These are phyloP conservation scores for Callinectes sapidus DNA, from an alignment of 2,888 invertebrate species.

Conservation along the genomic window DNA sequence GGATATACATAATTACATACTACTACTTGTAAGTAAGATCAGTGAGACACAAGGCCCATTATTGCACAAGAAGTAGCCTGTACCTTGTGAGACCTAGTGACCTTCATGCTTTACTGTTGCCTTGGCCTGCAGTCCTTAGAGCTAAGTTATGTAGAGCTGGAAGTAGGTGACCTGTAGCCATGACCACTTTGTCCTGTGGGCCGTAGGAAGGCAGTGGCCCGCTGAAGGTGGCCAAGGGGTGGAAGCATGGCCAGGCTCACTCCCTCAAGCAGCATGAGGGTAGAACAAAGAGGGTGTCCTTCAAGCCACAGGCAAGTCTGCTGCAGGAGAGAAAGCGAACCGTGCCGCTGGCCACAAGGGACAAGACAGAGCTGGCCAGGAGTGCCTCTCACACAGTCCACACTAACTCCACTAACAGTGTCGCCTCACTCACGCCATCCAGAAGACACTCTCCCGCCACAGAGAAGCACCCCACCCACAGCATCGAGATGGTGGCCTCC, in stretches of 20 bases:
- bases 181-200: conserved; percentile 66
- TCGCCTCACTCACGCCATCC: conserved; percentile 9
- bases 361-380: conserved; percentile 32
- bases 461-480: conserved; percentile 7
- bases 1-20: neutral
- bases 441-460: neutral
- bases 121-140: conserved; percentile 16
- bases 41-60: conserved; percentile 55
- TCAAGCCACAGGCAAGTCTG: conserved; percentile 61
- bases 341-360: neutral
- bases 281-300: conserved; percentile 64
- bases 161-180: conserved; percentile 48
- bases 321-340: conserved; percentile 25
- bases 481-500: conserved; percentile 48
- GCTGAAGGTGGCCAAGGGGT: conserved; percentile 46
- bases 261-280: conserved; percentile 43
- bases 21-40: neutral
- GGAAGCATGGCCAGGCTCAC: conserved; percentile 12
- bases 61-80: conserved; percentile 38
- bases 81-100: neutral
- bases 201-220: conserved; percentile 52
- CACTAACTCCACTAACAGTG: conserved; percentile 31
- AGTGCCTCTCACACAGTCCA: neutral
- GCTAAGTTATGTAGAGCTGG: conserved; percentile 52
- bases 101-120: conserved; percentile 9